Base-by-base conservation (phyloP, 1,140 invertebrate species). In the Adoxophyes honmai region DNA sequence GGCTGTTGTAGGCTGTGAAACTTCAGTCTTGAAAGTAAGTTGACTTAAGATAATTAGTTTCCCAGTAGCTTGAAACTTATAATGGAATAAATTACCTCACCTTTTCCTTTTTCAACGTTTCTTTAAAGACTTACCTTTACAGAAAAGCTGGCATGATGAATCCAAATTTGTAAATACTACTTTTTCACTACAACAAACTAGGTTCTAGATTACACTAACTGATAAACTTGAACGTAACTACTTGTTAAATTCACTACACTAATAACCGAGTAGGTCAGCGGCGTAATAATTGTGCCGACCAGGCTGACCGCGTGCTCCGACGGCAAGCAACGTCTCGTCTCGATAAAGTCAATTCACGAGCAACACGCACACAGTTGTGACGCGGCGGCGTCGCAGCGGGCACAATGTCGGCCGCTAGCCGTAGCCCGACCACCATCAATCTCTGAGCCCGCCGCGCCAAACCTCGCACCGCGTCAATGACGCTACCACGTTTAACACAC, bases 351-450 rank as follows among this genome's bases (percentile, higher is more conserved):
- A 55, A 63, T 67, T 69, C 60, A 64, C 59, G 10, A 60, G 56
- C 56, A 63, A 70, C 66, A 66, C 62, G 61, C 55, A 52, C 62
- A 63, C 71, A 62, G 54, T 64, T 62, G 63, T 79, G 76, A 78
- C 77, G 78, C 81, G 75, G 70, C 75, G 75, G 73, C 75, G 74
- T 78, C 75, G 68, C 68, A 72, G 57, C 66, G 64, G 67, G 67
- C 64, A 72, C 77, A 68, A 77, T 72, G 77, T 75, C 77, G 75
- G 66, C 67, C 64, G 65, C 58, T 61, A 63, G 65, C 63, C 65
- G 78, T 64, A 51, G 73, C 73, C 73, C 39, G 39, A 44, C 16
- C 39, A 44, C 39, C 39, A 44, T 44, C 39, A 44, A 73, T 73
- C 70, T 68, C 75, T 62, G 60, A 70, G 75, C 57, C 66, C 69